Base-by-base conservation (phyloP, 2,888 invertebrate species). In the Melinaea marsaeus region DNA sequence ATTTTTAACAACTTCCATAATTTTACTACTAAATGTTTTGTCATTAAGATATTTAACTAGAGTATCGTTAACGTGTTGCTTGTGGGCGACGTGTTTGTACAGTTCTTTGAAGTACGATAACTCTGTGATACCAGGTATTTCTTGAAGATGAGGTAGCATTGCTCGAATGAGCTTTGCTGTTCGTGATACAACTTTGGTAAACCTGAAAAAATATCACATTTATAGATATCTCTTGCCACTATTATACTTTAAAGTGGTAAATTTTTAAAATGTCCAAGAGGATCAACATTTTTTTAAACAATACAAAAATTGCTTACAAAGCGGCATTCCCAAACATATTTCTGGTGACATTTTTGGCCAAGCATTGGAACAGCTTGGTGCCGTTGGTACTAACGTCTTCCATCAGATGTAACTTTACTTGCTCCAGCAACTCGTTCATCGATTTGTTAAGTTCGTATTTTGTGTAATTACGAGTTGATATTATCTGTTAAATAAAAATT, bases 391-490 rank as follows among this genome's bases (percentile, higher is more conserved):
- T 66, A 22, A 87, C 71, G 61, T 88, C 88, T 1, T 88, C 88
- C 2, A 90, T 71, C 0, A 87, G 69, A 54, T 87, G 83, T 13
- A 84, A 71, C 61, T 86, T 80, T 32, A 88, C 79, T 57, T 83
- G 83, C 48, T 81, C 84, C 62, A 91, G 67, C 64, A 91, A 81
- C 67, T 89, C 85, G 48, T 78, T 83, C 60, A 90, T 72, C 0
- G 91, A 85, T 64, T 90, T 91, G 74, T 91, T 91, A 67, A 91
- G 77, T 72, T 91, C 91, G 63, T 75, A 81, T 60, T 84, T 88
- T 0, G 91, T 91, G 76, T 91, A 91, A 75, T 91, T 91, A 0
- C 91, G 84, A 1, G 83, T 83, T 1, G 86, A 89, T 66, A 90
- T 81, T 32, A 91, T 69, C 91, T 91, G 75, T 42, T 57, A 61